Evolutionary conservation across 2,113 vertebrate genomes (phyloP), one percentile per base, ranked within the genome.

Genomic region (Grus americana): DNA sequence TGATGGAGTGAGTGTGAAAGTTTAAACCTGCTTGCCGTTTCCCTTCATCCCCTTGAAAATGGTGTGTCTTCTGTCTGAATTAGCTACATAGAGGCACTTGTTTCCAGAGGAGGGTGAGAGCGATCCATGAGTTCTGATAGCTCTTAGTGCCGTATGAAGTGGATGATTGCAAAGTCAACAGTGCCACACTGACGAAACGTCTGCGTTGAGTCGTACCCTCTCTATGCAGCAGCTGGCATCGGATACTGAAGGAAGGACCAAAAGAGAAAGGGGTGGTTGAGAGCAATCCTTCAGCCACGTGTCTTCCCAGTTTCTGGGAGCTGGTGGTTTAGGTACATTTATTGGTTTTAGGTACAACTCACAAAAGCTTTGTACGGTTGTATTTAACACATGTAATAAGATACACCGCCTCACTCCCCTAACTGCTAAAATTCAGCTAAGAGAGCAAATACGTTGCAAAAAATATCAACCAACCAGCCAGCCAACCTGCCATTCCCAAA

Each of bases 341-440:
- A 42, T 42, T 42, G 40, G 40, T 42, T 42, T 42, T 42, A 42
- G 40, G 40, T 42, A 42, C 40, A 42, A 42, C 17, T 59, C 17
- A 59, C 74, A 54, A 59, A 46, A 40, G 11, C 38, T 66, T 79
- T 21, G 7, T 16, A 5, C 4, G 21, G 6, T 52, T 59, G 10
- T 46, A 12, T 52, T 66, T 46, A 54, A 30, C 38, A 40, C 36
- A n/a, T 0, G 0, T 10, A 34, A 3, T 10, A 52, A 59, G 19
- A 34, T 11, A 50, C 9, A 22, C 22, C 36, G 24, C 27, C 44
- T 36, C 50, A 29, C 58, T n/a, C 73, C 44, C 23, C 23, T 38
- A 18, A n/a, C 23, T 26, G 44, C 29, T 59, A 30, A n/a, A 59
- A 52, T 26, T 30, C 52, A 59, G 46, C 59, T 58, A 5, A 24